These are phyloP conservation scores for Enteromius unitaeniatus DNA, from an alignment of 2,797 vertebrate species.

Conservation along the genomic window DNA sequence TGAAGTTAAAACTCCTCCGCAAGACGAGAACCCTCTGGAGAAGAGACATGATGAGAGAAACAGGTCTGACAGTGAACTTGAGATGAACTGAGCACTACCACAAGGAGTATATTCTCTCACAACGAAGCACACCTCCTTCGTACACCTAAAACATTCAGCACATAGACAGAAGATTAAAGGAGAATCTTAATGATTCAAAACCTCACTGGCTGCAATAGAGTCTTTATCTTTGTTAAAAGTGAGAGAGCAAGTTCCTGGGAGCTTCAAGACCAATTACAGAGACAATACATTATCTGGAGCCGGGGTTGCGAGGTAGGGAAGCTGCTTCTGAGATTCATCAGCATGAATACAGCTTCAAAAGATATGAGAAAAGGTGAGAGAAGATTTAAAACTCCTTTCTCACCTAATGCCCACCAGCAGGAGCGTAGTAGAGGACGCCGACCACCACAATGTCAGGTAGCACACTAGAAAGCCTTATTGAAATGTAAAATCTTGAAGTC, in stretches of 20 bases:
- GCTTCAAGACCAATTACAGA: constrained; percentile 48
- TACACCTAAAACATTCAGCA: constrained; percentile 62
- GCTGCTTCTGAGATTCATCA: constrained; percentile 13
- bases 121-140: constrained; percentile 26
- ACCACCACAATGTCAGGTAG: constrained; percentile 31
- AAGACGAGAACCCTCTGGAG: constrained; percentile 42
- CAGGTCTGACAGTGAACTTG: constrained; percentile 48
- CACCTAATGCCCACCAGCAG: constrained; percentile 20
- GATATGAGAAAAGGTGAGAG: constrained; percentile 36
- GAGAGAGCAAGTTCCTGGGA: constrained; percentile 39
- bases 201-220: constrained; percentile 17
- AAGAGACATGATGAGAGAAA: constrained; percentile 49
- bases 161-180: constrained; percentile 52
- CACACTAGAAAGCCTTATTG: constrained; percentile 33
- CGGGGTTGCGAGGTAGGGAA: background rate
- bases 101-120: constrained; percentile 44
- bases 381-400: constrained; percentile 6
- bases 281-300: constrained; percentile 36
- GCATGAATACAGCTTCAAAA: constrained; percentile 35
- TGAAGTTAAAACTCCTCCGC: constrained; percentile 34
- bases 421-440: background rate
- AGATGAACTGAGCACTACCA: constrained; percentile 41
- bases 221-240: constrained; percentile 41
- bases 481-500: constrained; percentile 24
- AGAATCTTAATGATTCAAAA: constrained; percentile 45